Base-by-base conservation (phyloP, 1,140 invertebrate species). In the Acromyrmex echinatior region DNA sequence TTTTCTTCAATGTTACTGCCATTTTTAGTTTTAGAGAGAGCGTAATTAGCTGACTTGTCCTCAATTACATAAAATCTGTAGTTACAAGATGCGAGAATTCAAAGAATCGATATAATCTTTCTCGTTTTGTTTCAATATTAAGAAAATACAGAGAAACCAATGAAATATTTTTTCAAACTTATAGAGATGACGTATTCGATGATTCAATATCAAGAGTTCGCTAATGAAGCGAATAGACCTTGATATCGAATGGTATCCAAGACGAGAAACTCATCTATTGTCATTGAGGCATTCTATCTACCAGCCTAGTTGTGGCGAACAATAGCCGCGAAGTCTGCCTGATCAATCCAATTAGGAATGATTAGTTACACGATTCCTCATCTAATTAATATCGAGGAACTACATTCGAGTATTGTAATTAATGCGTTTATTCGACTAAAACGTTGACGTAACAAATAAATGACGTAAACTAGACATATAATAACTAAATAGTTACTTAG, bases 291-390 rank as follows among this genome's bases (percentile, higher is more conserved):
- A 25, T 49, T 21, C 56, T 49, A 70, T 56, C 35, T 73, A 35
- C 21, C 25, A 51, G 12, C 56, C 70, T 9, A 76, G 62, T 84
- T 62, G 56, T 73, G 70, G 56, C 12, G 58, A 63, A 84, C 70
- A 84, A 84, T 84, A 84, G 70, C 25, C 39, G 25, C 70, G 70
- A 62, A 62, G 70, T 74, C 70, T 31, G 58, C 18, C 56, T 16
- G 70, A 76, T 84, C 80, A 51, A 84, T 84, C 7, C 80, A 84
- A 84, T 84, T 84, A 84, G 70, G 6, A 63, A 31, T n/a, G 25
- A 14, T 81, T 84, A 84, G 68, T 84, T 84, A 63, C 18, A 58
- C 16, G 4, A 39, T 10, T 71, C 31, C 51, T 60, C 56, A 21
- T n/a, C n/a, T 76, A 76, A 84, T 84, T 84, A 84, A 76, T 62